Percentiles rank a stretch among this genome's conserved stretches.
phyloP scores from a whole-genome alignment of 2,113 vertebrate species.

The Microcebus lehilahytsara region DNA sequence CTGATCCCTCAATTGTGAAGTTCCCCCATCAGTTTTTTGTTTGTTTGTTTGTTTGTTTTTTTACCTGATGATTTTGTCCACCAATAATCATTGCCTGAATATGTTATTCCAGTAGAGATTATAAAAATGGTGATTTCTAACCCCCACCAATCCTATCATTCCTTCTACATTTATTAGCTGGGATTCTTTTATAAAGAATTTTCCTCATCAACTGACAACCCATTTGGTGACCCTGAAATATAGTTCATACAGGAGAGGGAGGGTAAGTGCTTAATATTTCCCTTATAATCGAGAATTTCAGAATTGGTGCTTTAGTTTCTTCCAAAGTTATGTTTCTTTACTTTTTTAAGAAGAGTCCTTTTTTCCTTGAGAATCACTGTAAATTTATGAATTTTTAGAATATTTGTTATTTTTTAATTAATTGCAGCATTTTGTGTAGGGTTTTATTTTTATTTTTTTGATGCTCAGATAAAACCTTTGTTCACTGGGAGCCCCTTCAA shows the following conservation, averaged over 20 bases:
- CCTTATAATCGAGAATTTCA: background rate
- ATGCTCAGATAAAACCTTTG: background rate
- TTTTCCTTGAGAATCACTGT: background rate
- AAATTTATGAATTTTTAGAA: background rate
- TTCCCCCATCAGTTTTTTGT: background rate
- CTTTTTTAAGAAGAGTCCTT: background rate
- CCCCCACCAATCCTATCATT: background rate
- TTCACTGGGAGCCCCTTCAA: background rate
- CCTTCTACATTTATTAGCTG: background rate
- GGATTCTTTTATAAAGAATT: background rate
- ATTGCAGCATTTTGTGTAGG: background rate
- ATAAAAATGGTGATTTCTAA: background rate
- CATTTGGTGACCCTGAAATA: background rate
- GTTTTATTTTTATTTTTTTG: background rate
- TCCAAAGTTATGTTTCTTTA: background rate
- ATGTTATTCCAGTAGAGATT: background rate
- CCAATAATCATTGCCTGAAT: background rate
- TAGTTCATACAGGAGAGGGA: background rate
- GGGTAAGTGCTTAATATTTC: background rate
- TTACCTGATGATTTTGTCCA: background rate
- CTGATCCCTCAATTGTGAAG: background rate
- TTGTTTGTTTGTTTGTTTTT: background rate
- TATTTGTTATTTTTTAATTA: background rate
- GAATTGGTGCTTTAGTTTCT: background rate
- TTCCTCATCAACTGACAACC: background rate